phyloP scores from a whole-genome alignment of 2,797 vertebrate species.

The Holocentrus rufus region DNA sequence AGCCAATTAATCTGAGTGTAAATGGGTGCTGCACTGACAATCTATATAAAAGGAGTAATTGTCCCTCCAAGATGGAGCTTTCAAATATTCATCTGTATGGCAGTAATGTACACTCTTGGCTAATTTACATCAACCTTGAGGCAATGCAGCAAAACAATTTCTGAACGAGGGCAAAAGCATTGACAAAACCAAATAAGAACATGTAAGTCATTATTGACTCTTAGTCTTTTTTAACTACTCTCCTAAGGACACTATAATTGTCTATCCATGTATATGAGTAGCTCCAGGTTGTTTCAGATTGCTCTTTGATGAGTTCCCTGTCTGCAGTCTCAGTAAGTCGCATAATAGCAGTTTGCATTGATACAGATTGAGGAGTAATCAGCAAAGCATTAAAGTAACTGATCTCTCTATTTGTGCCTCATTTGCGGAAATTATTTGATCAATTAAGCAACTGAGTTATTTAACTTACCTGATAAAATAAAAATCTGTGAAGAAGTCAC shows the following conservation, averaged over 20 bases:
- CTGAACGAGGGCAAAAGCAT: conserved; percentile 67
- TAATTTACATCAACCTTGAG: conserved; percentile 78
- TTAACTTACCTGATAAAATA: conserved; percentile 16
- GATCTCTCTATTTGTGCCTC: conserved; percentile 40
- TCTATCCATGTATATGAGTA: conserved; percentile 70
- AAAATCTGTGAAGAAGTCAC: not conserved
- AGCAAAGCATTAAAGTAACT: conserved; percentile 28
- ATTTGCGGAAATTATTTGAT: not conserved
- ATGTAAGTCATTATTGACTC: conserved; percentile 81
- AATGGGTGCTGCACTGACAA: conserved; percentile 41
- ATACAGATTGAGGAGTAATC: conserved; percentile 52
- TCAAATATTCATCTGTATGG: conserved; percentile 55
- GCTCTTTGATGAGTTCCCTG: conserved; percentile 72
- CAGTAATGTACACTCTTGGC: conserved; percentile 64
- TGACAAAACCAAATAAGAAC: conserved; percentile 78
- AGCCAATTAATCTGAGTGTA: conserved; percentile 56
- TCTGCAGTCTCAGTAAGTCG: conserved; percentile 52
- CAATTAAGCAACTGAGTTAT: conserved; percentile 1
- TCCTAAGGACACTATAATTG: conserved; percentile 76
- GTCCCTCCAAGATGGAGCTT: conserved; percentile 50
- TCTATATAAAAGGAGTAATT: conserved; percentile 64
- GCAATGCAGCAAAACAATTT: conserved; percentile 77
- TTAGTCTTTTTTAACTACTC: conserved; percentile 81
- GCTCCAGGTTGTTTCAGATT: conserved; percentile 77
- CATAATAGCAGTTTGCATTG: conserved; percentile 49